Base-by-base conservation (phyloP, 2,797 vertebrate genomes). In the Etheostoma perlongum region DNA sequence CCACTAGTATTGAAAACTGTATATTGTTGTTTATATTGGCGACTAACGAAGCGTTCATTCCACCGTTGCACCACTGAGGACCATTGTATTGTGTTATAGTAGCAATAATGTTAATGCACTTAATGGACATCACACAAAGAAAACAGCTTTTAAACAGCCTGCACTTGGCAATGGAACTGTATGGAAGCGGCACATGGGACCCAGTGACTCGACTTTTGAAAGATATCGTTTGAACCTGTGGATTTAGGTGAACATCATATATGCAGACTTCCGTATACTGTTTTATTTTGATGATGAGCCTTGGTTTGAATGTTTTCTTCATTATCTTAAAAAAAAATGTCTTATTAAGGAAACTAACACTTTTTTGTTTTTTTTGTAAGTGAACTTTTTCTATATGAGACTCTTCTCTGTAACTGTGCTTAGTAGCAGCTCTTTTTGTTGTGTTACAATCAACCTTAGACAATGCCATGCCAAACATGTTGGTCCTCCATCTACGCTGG, bases 1-100 rank as follows among this genome's bases (percentile, higher is more conserved):
- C 91, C 91, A 92, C 90, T 91, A 86, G 88, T 92, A 89, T 91
- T 90, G 85, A 88, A 83, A 88, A 85, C 87, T 91, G 83, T 91
- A 81, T 89, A 75, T 88, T 83, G 74, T 74, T 89, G 89, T 90
- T 89, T 81, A 79, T 88, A 76, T 82, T 81, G 78, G 73, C 84
- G 84, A 83, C 68, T 83, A 82, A 87, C 87, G 77, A 73, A 76
- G 75, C 66, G 70, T 85, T 86, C 90, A 89, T 92, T 91, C 88
- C 91, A 88, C 72, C 72, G 25, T 61, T 77, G 79, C 88, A 79
- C 84, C 86, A 84, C 84, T 86, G 79, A 89, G 87, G 89, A 91
- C 90, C 89, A 87, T 84, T 74, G 81, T 80, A 83, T 88, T 90
- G 74, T 87, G 91, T 49, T 66, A 63, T 80, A 47, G 72, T 78